These are phyloP conservation scores for Catalaphyllia jardinei DNA, from an alignment of 64 coral and sea anemone species.

Conservation along the genomic window DNA sequence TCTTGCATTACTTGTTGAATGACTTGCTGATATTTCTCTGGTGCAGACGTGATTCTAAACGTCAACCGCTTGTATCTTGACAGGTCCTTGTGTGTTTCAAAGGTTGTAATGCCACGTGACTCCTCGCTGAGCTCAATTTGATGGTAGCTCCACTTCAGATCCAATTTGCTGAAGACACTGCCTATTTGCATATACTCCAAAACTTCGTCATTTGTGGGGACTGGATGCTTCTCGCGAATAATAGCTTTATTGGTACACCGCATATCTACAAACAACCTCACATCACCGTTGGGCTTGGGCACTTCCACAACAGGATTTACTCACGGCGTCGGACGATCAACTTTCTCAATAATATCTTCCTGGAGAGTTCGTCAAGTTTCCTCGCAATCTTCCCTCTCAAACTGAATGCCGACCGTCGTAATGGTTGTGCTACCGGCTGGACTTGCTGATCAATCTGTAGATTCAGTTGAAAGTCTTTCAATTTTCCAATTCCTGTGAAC, in stretches of 20 bases:
- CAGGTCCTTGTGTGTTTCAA: slow-evolving; percentile 13
- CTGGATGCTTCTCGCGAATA: slow-evolving; percentile 13
- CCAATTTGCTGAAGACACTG: slow-evolving; percentile 3
- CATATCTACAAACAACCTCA: slow-evolving; percentile 36
- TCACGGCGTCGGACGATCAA: neutral
- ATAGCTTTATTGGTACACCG: neutral
- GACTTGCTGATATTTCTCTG: slow-evolving; percentile 19
- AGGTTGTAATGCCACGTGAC: slow-evolving; percentile 32
- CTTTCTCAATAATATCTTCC: slow-evolving; percentile 23
- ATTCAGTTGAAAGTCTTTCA: slow-evolving; percentile 44
- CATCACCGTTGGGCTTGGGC: neutral
- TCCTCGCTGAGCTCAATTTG: slow-evolving; percentile 38
- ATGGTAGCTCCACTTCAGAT: slow-evolving; percentile 9
- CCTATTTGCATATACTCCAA: neutral
- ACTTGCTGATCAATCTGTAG: neutral
- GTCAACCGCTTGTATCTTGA: slow-evolving; percentile 20
- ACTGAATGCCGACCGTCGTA: slow-evolving; percentile 14
- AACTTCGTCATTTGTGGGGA: slow-evolving; percentile 18
- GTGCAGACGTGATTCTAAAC: slow-evolving; percentile 12
- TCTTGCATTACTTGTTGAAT: neutral
- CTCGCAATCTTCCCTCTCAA: neutral
- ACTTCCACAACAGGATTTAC: slow-evolving; percentile 10
- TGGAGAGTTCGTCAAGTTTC: neutral
- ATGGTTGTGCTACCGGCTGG: slow-evolving; percentile 4
- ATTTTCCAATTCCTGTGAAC: slow-evolving; percentile 43